Conservation (phyloP, 2,113 vertebrate genomes). For the Maccullochella peelii region DNA sequence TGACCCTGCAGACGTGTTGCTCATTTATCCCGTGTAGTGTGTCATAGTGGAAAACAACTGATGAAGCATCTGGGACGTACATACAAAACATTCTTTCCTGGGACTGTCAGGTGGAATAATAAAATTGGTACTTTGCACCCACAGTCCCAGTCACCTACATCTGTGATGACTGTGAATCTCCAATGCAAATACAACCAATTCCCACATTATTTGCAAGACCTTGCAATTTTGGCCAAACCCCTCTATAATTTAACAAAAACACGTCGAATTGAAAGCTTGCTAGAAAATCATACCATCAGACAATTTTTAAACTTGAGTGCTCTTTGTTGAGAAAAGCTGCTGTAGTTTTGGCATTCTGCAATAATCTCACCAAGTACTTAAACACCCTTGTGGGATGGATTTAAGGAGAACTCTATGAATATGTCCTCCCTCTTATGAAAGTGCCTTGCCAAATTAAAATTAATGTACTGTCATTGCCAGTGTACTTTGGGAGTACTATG, state of each 20-base stretch:
- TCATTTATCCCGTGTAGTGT: neutral
- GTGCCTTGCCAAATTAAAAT: conserved; percentile 3
- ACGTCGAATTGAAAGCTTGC: neutral
- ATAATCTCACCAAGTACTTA: neutral
- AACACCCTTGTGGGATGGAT: neutral
- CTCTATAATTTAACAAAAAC: neutral
- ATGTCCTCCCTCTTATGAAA: neutral
- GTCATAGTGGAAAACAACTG: neutral
- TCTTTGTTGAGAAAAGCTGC: conserved; percentile 3
- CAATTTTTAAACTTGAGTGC: neutral
- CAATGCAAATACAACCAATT: too few relatives aligned
- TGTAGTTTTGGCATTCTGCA: neutral
- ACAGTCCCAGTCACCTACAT: too few relatives aligned
- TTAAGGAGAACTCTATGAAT: neutral
- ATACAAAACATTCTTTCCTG: neutral
- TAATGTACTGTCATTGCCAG: conserved; percentile 1
- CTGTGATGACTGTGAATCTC: neutral
- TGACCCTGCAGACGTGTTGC: neutral
- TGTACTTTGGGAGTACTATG: neutral
- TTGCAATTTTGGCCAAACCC: too few relatives aligned
- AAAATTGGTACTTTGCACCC: too few relatives aligned
- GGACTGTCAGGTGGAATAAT: neutral
- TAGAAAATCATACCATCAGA: neutral
- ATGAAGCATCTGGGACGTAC: too few relatives aligned
- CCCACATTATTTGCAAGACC: too few relatives aligned